Evolutionary conservation across 2,797 vertebrate species (phyloP).

Genomic region (Hemibagrus guttatus): DNA sequence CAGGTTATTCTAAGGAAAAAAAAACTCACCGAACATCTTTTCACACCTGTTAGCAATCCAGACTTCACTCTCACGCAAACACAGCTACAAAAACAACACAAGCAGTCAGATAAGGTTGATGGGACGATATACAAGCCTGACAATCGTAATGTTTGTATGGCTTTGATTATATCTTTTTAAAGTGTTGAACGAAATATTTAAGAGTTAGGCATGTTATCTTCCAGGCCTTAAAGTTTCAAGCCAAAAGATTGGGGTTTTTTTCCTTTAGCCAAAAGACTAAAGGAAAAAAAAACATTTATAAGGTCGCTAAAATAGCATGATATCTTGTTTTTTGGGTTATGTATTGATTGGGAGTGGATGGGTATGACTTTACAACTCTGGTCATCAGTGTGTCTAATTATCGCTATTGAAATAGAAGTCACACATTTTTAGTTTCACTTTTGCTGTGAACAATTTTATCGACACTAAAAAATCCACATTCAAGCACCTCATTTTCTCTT

Average conservation of each 20-base stretch:
- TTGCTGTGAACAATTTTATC: neutral
- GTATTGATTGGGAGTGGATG: neutral
- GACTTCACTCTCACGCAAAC: conserved; percentile 39
- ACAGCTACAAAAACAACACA: conserved; percentile 32
- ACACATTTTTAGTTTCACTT: neutral
- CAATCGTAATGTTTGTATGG: neutral
- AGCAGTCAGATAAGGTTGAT: neutral
- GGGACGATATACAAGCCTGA: neutral
- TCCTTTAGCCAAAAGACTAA: too few species aligned
- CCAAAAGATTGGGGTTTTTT: too few species aligned
- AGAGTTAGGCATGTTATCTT: neutral
- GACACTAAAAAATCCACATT: neutral
- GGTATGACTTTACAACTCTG: neutral
- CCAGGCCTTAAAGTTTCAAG: neutral
- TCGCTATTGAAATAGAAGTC: neutral
- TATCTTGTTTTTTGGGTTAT: neutral
- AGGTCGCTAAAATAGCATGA: neutral
- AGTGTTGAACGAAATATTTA: neutral
- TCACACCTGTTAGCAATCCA: conserved; percentile 36
- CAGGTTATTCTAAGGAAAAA: conserved; percentile 25
- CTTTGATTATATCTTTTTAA: neutral
- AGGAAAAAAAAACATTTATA: neutral
- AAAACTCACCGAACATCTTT: conserved; percentile 25
- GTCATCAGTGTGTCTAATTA: neutral
- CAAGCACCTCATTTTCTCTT: neutral